A percentile compares a stretch with the other conserved stretches of the same genome.
Conservation (phyloP, 1,140 invertebrate species). For the Drosophila neocordata region DNA sequence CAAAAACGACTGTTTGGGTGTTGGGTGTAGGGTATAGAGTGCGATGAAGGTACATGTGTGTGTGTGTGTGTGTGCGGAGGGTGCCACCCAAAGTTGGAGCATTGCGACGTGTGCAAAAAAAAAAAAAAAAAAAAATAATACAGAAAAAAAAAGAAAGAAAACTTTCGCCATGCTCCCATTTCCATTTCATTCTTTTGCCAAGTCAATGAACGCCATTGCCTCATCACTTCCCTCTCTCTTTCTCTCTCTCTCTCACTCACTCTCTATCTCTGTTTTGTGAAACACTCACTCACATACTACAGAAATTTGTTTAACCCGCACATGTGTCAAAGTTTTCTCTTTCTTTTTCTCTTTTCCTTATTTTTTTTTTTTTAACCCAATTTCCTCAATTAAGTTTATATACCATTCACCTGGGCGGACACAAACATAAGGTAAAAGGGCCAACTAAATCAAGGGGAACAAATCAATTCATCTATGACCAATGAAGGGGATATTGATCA, state of each 20-base stretch:
- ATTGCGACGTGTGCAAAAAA: slow-evolving; percentile 57
- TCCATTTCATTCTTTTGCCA: slow-evolving; percentile 43
- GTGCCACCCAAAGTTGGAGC: too few species aligned
- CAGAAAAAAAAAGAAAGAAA: slow-evolving; percentile 33
- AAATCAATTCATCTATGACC: slow-evolving; percentile 15
- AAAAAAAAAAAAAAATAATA: too few species aligned
- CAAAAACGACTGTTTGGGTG: slow-evolving; percentile 34
- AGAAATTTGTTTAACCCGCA: slow-evolving; percentile 79
- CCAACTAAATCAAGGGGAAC: slow-evolving; percentile 23
- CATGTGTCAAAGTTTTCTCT: slow-evolving; percentile 71
- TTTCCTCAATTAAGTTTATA: slow-evolving; percentile 81
- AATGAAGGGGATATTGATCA: neutral
- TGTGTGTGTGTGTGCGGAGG: neutral
- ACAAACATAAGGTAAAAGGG: slow-evolving; percentile 27
- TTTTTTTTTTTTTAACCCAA: slow-evolving; percentile 66
- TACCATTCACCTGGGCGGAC: slow-evolving; percentile 62
- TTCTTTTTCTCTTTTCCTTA: neutral
- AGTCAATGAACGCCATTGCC: slow-evolving; percentile 69
- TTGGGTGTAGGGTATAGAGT: neutral
- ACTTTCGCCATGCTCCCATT: slow-evolving; percentile 68
- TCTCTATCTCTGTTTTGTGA: neutral
- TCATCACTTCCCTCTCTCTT: neutral
- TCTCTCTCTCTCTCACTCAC: neutral
- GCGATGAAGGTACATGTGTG: neutral
- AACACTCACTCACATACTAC: slow-evolving; percentile 19